A percentile compares a stretch with the other conserved stretches of the same genome.
These are phyloP conservation scores for Porites lobata DNA, from an alignment of 92 coral and sea anemone species.

Conservation along the genomic window DNA sequence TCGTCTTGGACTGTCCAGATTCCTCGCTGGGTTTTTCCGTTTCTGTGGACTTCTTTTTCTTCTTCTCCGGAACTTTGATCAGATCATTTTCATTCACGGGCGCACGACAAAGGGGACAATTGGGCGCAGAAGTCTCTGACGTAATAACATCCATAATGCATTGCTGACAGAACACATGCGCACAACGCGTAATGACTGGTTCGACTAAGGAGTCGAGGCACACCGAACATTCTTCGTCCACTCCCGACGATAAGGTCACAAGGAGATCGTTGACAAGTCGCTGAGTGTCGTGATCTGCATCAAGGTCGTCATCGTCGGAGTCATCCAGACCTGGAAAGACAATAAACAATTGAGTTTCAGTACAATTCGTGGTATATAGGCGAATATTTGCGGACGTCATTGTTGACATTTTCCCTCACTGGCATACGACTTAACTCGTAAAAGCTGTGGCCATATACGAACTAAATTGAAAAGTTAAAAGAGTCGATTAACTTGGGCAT, in stretches of 20 bases:
- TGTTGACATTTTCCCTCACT: no score
- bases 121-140: slow-evolving; percentile 71
- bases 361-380: no score
- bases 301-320: slow-evolving; percentile 74
- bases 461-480: no score
- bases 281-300: slow-evolving; percentile 64
- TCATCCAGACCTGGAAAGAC: slow-evolving; percentile 54
- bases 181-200: slow-evolving; percentile 90
- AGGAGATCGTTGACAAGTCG: slow-evolving; percentile 80
- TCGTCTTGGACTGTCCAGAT: slow-evolving; percentile 23
- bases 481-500: no score
- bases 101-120: slow-evolving; percentile 88
- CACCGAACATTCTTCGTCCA: slow-evolving; percentile 88
- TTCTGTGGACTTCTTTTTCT: slow-evolving; percentile 35
- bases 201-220: slow-evolving; percentile 87
- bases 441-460: no score
- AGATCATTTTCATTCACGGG: slow-evolving; percentile 82
- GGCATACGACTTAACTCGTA: no score
- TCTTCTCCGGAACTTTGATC: slow-evolving; percentile 75
- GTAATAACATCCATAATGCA: slow-evolving; percentile 85
- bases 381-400: no score
- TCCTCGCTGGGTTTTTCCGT: slow-evolving; percentile 27
- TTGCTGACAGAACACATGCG: slow-evolving; percentile 83
- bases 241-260: slow-evolving; percentile 76
- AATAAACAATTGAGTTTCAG: neutral